Evolutionary conservation across 2,888 invertebrate species (phyloP).

Genomic region (Venusia cambrica): DNA sequence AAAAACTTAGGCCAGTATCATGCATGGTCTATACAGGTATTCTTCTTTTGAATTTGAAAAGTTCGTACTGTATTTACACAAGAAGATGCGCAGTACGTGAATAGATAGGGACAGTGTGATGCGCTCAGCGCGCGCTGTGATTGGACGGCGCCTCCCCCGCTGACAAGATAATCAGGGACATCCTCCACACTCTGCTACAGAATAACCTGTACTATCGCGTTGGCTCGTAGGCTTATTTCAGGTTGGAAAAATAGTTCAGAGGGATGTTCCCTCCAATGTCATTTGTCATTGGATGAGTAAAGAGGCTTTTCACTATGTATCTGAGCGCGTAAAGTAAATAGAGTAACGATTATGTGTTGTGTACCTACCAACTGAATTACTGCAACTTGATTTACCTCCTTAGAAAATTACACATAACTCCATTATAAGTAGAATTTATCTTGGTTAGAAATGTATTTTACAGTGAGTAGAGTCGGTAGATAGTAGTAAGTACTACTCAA

Average conservation of each 20-base stretch:
- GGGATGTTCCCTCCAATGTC: conserved; percentile 75
- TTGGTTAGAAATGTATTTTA: too few species aligned
- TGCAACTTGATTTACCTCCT: too few species aligned
- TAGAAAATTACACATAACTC: too few species aligned
- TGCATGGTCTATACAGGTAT: too few species aligned
- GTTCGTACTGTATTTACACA: conserved; percentile 14
- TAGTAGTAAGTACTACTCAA: too few species aligned
- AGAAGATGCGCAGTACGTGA: conserved; percentile 66
- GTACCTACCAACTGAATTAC: too few species aligned
- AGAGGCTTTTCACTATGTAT: conserved; percentile 72
- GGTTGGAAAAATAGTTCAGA: conserved; percentile 37
- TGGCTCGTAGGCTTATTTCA: conserved; percentile 43
- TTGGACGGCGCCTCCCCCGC: conserved; percentile 75
- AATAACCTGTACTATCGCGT: conserved; percentile 34
- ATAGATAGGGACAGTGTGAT: conserved; percentile 68
- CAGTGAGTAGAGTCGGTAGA: too few species aligned
- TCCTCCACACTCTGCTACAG: conserved; percentile 52
- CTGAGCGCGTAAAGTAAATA: conserved; percentile 11
- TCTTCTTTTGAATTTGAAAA: conserved; percentile 12
- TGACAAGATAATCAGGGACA: conserved; percentile 78
- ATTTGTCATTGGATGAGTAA: conserved; percentile 77
- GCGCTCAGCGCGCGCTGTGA: conserved; percentile 58
- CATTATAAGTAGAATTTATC: too few species aligned
- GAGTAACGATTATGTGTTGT: too few species aligned
- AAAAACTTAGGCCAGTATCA: too few species aligned